Evolutionary conservation across 2,888 invertebrate species (phyloP).

Genomic region (Diplolepis rosae): DNA sequence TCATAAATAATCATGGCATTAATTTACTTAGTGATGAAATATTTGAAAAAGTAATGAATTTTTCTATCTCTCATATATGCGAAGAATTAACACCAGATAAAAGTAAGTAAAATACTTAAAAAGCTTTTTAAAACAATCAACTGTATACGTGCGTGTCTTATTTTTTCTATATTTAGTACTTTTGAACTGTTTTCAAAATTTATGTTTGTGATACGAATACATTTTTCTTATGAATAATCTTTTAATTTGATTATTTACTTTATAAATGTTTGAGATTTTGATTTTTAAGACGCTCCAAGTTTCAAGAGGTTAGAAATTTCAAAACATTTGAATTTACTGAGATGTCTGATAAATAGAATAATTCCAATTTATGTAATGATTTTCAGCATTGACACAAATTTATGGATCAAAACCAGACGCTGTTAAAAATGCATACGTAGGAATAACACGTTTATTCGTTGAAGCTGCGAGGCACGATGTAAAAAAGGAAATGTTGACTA

Average conservation of each 20-base stretch:
- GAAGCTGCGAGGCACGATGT: slow-evolving; percentile 65
- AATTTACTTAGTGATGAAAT: slow-evolving; percentile 58
- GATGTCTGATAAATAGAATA: not conserved
- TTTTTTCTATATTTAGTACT: too few relatives aligned
- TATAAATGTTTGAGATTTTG: too few relatives aligned
- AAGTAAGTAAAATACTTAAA: slow-evolving; percentile 51
- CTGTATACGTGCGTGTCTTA: too few relatives aligned
- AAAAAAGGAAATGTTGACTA: slow-evolving; percentile 57
- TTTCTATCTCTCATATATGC: slow-evolving; percentile 50
- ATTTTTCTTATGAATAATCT: too few relatives aligned
- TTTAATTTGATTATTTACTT: too few relatives aligned
- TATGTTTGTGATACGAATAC: too few relatives aligned
- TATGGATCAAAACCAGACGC: slow-evolving; percentile 59
- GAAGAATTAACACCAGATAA: slow-evolving; percentile 54
- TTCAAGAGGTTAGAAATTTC: too few relatives aligned
- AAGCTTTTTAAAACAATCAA: too few relatives aligned
- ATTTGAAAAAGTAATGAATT: slow-evolving; percentile 57
- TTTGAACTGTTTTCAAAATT: too few relatives aligned
- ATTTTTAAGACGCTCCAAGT: too few relatives aligned
- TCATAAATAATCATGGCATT: slow-evolving; percentile 53
- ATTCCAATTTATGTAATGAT: slow-evolving; percentile 6
- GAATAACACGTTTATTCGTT: slow-evolving; percentile 61
- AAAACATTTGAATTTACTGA: not conserved
- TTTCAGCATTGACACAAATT: slow-evolving; percentile 57
- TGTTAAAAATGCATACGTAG: slow-evolving; percentile 61